phyloP scores from a whole-genome alignment of 2,797 vertebrate genomes.

The Netta rufina region DNA sequence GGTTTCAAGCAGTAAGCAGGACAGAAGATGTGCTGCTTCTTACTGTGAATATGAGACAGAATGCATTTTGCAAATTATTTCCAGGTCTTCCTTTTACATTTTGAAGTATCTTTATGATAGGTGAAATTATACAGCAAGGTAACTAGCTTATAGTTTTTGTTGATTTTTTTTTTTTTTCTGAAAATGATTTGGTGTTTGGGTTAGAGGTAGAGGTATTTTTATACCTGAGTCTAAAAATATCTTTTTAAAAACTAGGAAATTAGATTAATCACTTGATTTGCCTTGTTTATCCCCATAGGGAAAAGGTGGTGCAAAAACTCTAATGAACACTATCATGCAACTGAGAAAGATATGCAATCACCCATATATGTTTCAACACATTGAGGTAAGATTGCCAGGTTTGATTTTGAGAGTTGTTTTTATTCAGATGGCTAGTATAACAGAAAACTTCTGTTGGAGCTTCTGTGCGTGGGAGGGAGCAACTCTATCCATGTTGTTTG shows the following conservation, averaged over 20 bases:
- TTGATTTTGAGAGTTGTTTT: background rate
- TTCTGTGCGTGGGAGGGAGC: background rate
- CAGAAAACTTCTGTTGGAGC: background rate
- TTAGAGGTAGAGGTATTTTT: background rate
- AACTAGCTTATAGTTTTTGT: background rate
- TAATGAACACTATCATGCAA: constrained; percentile 99
- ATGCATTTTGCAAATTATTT: background rate
- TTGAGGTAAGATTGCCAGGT: constrained; percentile 78
- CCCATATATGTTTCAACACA: constrained; percentile 97
- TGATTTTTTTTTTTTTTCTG: background rate
- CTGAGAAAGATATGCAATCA: constrained; percentile 99
- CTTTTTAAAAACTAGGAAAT: background rate
- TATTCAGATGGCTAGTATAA: background rate
- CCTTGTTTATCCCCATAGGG: constrained; percentile 79
- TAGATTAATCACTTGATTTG: background rate
- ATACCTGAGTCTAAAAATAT: background rate
- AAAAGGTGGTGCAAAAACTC: constrained; percentile 96
- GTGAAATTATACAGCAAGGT: background rate
- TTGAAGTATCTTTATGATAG: background rate
- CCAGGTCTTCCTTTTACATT: background rate
- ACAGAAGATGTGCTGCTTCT: background rate
- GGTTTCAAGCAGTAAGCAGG: background rate
- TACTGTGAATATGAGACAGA: background rate
- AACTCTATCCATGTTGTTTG: background rate
- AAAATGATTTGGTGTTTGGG: rapidly evolving